Evolutionary conservation across 2,888 invertebrate genomes (phyloP).

Genomic region (Camptogramma bilineatum): DNA sequence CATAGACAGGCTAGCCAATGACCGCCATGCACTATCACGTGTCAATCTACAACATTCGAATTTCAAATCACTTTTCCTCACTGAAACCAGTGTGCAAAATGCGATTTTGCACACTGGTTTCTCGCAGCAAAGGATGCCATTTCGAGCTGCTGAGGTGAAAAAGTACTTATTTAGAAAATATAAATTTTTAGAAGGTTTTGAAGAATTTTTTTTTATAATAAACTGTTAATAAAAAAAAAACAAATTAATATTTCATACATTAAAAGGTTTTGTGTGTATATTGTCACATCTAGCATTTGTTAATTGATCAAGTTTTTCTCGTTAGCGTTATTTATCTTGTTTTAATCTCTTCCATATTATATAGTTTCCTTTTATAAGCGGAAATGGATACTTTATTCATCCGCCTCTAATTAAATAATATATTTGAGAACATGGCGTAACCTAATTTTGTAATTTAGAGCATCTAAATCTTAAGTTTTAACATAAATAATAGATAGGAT

Average conservation of each 20-base stretch:
- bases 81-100: too few relatives aligned
- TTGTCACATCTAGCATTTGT: slow-evolving; percentile 19
- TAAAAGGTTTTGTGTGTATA: slow-evolving; percentile 13
- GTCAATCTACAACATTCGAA: too few relatives aligned
- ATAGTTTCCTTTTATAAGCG: slow-evolving; percentile 39
- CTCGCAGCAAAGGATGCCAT: too few relatives aligned
- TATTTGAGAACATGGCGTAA: slow-evolving; percentile 30
- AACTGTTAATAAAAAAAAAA: neutral
- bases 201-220: too few relatives aligned
- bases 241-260: neutral
- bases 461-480: slow-evolving; percentile 5
- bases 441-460: slow-evolving; percentile 17
- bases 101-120: too few relatives aligned
- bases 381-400: slow-evolving; percentile 42
- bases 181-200: too few relatives aligned
- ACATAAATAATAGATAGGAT: neutral
- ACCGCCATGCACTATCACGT: too few relatives aligned
- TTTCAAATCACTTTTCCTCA: too few relatives aligned
- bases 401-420: slow-evolving; percentile 35
- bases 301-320: slow-evolving; percentile 31
- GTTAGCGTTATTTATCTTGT: slow-evolving; percentile 19
- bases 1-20: too few relatives aligned
- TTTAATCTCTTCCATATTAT: slow-evolving; percentile 30
- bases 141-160: too few relatives aligned
- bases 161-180: too few relatives aligned